These are phyloP conservation scores for Forficula auricularia DNA, from an alignment of 1,140 invertebrate species.

Conservation along the genomic window DNA sequence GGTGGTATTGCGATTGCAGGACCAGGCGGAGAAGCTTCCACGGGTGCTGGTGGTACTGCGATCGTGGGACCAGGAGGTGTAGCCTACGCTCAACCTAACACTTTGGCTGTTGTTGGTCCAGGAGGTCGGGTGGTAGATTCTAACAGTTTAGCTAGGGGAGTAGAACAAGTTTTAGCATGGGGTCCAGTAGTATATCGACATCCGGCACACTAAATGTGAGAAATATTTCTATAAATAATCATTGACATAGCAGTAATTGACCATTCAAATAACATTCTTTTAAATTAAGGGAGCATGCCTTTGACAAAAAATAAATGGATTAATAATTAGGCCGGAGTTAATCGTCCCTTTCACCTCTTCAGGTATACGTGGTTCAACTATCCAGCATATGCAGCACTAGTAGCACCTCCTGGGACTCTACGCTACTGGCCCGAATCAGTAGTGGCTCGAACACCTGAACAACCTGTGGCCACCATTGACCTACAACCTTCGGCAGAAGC, in stretches of 20 bases:
- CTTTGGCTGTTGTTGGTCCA: conserved; percentile 47
- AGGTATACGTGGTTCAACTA: too few relatives aligned
- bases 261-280: too few relatives aligned
- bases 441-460: not conserved
- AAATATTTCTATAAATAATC: too few relatives aligned
- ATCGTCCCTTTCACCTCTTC: not conserved
- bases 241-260: too few relatives aligned
- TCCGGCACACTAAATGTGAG: not conserved
- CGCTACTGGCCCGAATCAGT: conserved; percentile 1
- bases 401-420: not conserved
- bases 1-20: conserved; percentile 57
- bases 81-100: conserved; percentile 47
- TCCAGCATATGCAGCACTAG: too few relatives aligned
- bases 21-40: conserved; percentile 51
- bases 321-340: too few relatives aligned
- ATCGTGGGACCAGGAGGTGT: conserved; percentile 53
- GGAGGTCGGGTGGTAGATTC: conserved; percentile 20
- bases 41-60: conserved; percentile 49
- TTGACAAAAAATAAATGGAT: too few relatives aligned
- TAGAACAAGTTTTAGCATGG: not conserved
- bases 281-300: too few relatives aligned
- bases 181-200: not conserved
- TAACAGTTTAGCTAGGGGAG: too few relatives aligned
- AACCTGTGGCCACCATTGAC: not conserved
- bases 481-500: conserved; percentile 43